Percentiles rank a stretch among this genome's conserved stretches.
Evolutionary conservation across 2,888 invertebrate genomes (phyloP).

Genomic region (Hylaea fasciaria): DNA sequence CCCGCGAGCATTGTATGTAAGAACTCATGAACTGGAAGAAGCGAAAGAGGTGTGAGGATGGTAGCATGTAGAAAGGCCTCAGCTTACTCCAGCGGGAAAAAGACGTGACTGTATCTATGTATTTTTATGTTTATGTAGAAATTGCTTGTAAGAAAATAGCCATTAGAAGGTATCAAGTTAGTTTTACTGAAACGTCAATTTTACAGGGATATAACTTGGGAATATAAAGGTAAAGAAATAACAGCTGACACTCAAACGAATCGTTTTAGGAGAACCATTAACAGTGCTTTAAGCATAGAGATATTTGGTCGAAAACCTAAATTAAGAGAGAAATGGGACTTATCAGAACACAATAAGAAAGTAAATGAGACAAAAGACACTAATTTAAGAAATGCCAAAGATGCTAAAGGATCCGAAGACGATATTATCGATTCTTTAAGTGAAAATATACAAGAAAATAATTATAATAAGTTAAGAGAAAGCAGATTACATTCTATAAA

Average conservation of each 20-base stretch:
- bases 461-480: background rate
- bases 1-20: no score
- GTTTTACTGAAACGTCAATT: background rate
- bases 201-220: slow-evolving; percentile 81
- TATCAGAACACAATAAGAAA: background rate
- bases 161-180: background rate
- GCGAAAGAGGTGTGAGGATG: no score
- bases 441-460: background rate
- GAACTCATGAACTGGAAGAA: no score
- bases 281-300: slow-evolving; percentile 68
- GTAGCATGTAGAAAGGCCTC: no score
- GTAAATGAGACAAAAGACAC: background rate
- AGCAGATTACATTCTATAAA: background rate
- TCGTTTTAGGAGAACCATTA: slow-evolving; percentile 68
- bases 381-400: slow-evolving; percentile 1
- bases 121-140: no score
- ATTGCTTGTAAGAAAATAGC: no score
- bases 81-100: no score
- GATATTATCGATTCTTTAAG: background rate
- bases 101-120: no score
- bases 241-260: slow-evolving; percentile 61
- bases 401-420: background rate
- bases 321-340: slow-evolving; percentile 62
- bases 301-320: slow-evolving; percentile 80
- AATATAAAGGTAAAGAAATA: slow-evolving; percentile 78